A percentile compares a stretch with the other conserved stretches of the same genome.
Evolutionary conservation across 2,113 vertebrate genomes (phyloP).

Genomic region (Chlorodrepanis virens): DNA sequence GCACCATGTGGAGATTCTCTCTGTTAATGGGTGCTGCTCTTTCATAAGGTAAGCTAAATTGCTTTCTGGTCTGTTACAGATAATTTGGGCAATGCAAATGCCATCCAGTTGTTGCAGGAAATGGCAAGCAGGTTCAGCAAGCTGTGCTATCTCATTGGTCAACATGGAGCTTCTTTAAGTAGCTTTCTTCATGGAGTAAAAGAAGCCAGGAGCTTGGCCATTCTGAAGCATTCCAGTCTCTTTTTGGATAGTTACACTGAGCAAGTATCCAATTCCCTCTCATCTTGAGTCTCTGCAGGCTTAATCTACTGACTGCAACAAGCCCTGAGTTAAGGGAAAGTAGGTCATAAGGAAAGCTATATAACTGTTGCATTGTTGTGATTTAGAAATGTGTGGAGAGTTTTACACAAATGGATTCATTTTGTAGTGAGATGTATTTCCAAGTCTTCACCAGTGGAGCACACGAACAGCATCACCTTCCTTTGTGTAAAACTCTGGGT

Average conservation of each 20-base stretch:
- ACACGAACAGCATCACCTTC: not conserved
- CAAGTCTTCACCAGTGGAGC: not conserved
- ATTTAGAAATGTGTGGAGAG: not conserved
- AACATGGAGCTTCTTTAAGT: constrained; percentile 88
- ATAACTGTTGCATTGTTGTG: constrained; percentile 7
- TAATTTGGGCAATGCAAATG: constrained; percentile 75
- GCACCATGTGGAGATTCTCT: not conserved
- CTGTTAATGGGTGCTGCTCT: not conserved
- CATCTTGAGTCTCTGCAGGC: constrained; percentile 42
- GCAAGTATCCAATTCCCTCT: constrained; percentile 74
- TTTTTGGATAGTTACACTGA: constrained; percentile 90
- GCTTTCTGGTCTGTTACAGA: constrained; percentile 75
- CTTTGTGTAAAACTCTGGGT: not conserved
- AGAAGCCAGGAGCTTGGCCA: constrained; percentile 83
- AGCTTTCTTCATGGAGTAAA: constrained; percentile 84
- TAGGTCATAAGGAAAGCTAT: constrained; percentile 31
- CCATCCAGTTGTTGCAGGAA: constrained; percentile 83
- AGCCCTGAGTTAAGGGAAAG: constrained; percentile 40
- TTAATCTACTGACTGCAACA: constrained; percentile 26
- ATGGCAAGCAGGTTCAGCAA: constrained; percentile 84
- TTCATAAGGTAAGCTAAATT: not conserved
- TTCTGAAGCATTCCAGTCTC: constrained; percentile 86
- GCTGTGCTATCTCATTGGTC: constrained; percentile 91
- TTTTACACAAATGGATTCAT: not conserved
- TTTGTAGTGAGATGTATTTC: not conserved